Percentiles rank a stretch among this genome's conserved stretches.
Conservation (phyloP, 2,888 invertebrate genomes). For the Drepanosiphum platanoidis region DNA sequence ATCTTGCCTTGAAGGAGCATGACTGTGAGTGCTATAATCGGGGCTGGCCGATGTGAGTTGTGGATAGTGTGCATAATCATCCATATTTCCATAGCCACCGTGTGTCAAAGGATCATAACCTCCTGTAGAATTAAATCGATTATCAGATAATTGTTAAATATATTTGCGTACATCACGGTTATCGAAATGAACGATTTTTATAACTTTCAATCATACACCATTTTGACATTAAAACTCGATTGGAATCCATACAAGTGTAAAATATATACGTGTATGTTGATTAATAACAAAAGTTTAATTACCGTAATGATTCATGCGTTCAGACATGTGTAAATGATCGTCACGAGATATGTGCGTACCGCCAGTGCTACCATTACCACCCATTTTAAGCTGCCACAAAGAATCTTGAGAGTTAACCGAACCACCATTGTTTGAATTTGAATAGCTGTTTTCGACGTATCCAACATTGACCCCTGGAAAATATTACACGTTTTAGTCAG, state of each 20-base stretch:
- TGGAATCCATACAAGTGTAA: constrained; percentile 23
- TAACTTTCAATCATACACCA: neutral
- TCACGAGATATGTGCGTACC: constrained; percentile 63
- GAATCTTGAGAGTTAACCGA: constrained; percentile 95
- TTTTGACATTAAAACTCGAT: neutral
- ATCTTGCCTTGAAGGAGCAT: constrained; percentile 86
- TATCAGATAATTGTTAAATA: constrained; percentile 13
- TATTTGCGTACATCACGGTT: neutral
- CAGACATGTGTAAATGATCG: constrained; percentile 65
- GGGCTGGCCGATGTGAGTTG: constrained; percentile 77
- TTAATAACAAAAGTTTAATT: constrained; percentile 51
- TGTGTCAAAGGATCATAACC: constrained; percentile 83
- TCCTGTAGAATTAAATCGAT: constrained; percentile 63
- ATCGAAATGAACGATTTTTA: neutral
- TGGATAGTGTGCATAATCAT: constrained; percentile 87
- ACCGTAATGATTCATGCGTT: constrained; percentile 65
- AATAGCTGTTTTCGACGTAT: constrained; percentile 91
- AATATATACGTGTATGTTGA: neutral
- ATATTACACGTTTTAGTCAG: constrained; percentile 24
- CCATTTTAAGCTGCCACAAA: constrained; percentile 91
- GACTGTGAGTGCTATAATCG: constrained; percentile 76
- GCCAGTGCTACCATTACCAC: constrained; percentile 55
- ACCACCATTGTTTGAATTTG: constrained; percentile 93
- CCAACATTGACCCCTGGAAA: constrained; percentile 84
- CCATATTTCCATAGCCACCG: constrained; percentile 83